Evolutionary conservation across 2,113 vertebrate species (phyloP).

Genomic region (Micromys minutus): DNA sequence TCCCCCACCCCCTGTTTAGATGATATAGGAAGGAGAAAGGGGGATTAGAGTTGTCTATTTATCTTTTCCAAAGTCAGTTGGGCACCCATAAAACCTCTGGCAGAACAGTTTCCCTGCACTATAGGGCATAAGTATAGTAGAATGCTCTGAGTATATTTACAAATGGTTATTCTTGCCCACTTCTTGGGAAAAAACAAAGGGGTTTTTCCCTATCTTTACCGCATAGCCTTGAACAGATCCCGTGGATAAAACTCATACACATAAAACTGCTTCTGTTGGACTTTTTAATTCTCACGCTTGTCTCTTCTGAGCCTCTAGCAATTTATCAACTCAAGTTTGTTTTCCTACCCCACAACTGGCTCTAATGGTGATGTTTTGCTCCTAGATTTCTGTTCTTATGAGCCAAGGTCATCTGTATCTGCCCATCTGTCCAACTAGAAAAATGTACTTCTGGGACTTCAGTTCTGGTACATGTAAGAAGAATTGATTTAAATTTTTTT

Average conservation of each 20-base stretch:
- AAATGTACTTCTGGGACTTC: background rate
- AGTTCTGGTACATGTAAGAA: background rate
- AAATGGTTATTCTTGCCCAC: background rate
- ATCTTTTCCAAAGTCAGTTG: background rate
- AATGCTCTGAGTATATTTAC: background rate
- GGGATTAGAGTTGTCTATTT: background rate
- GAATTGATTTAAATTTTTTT: background rate
- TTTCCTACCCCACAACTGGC: background rate
- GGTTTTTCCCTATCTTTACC: background rate
- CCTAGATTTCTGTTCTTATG: background rate
- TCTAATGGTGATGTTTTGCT: background rate
- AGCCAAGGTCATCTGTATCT: background rate
- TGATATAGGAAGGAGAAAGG: background rate
- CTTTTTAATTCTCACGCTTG: constrained; percentile 13
- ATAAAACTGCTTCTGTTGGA: background rate
- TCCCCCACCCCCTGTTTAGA: background rate
- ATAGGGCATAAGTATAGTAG: background rate
- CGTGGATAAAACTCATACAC: background rate
- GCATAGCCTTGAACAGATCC: background rate
- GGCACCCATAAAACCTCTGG: background rate
- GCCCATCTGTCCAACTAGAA: background rate
- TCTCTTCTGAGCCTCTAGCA: background rate
- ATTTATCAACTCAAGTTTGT: background rate
- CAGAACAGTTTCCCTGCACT: background rate
- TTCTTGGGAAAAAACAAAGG: background rate